These are phyloP conservation scores for Cynocephalus volans DNA, from an alignment of 2,113 vertebrate genomes.

Conservation along the genomic window DNA sequence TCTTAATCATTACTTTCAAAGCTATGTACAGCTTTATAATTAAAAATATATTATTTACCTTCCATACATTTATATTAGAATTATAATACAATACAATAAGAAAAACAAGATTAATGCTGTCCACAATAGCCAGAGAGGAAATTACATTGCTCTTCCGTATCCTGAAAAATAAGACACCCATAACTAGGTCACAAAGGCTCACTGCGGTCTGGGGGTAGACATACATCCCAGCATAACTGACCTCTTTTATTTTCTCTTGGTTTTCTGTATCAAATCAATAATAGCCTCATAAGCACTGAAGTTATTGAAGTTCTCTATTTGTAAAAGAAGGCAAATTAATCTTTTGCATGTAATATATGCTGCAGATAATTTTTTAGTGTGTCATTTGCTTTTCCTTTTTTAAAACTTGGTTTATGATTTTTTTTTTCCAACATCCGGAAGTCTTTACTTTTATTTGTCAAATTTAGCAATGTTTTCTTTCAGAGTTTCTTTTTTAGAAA, in stretches of 20 bases:
- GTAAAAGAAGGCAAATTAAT: constrained; percentile 10
- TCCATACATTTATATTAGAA: constrained; percentile 16
- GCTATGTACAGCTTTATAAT: background rate
- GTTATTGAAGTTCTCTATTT: background rate
- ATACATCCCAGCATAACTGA: background rate
- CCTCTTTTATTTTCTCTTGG: constrained; percentile 14
- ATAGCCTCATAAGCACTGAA: constrained; percentile 39
- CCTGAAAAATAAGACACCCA: constrained; percentile 84
- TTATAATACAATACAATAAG: constrained; percentile 35
- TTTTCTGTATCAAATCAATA: constrained; percentile 63
- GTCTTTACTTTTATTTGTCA: constrained; percentile 32
- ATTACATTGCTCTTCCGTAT: constrained; percentile 71
- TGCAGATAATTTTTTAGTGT: constrained; percentile 7
- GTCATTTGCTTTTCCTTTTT: background rate
- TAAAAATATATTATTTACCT: constrained; percentile 33
- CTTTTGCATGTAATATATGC: background rate
- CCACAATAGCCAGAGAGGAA: constrained; percentile 58
- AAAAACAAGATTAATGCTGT: background rate
- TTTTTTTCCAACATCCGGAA: constrained; percentile 29
- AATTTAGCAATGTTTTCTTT: constrained; percentile 30
- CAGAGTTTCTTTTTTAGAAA: constrained; percentile 10
- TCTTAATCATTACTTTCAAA: constrained; percentile 54
- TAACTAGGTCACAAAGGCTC: constrained; percentile 87
- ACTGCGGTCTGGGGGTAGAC: background rate
- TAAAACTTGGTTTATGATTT: background rate